Percentiles rank a stretch among this genome's conserved stretches.
These are phyloP conservation scores for Plutella xylostella DNA, from an alignment of 2,888 invertebrate genomes.

Conservation along the genomic window DNA sequence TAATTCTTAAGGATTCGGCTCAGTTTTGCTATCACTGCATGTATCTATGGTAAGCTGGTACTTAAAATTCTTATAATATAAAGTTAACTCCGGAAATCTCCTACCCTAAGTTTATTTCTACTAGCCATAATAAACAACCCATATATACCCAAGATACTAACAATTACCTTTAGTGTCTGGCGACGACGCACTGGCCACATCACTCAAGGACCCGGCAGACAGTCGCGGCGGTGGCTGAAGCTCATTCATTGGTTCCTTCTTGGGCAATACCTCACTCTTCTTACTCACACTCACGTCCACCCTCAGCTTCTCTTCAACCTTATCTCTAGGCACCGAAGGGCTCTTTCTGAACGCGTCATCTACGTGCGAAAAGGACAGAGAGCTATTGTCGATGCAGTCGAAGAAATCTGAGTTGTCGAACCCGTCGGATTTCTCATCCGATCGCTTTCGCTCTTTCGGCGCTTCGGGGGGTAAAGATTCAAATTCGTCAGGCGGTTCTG, in stretches of 20 bases:
- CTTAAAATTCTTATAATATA: no score
- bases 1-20: no score
- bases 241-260: conserved; percentile 25
- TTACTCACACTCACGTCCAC: conserved; percentile 38
- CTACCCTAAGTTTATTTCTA: no score
- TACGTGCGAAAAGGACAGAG: conserved; percentile 58
- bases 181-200: conserved; percentile 73
- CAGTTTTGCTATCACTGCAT: no score
- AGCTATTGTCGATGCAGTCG: conserved; percentile 64
- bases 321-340: conserved; percentile 33
- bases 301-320: conserved; percentile 44
- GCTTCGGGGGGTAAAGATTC: conserved; percentile 56
- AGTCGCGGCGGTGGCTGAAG: conserved; percentile 56
- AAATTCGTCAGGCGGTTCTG: conserved; percentile 70
- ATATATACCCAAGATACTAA: no score
- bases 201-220: conserved; percentile 74
- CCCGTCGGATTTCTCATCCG: conserved; percentile 64
- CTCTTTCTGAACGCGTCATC: conserved; percentile 65
- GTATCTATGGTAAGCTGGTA: no score
- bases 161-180: conserved; percentile 69
- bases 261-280: conserved; percentile 24
- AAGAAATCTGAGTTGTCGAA: conserved; percentile 65
- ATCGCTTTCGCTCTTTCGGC: conserved; percentile 61
- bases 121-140: no score
- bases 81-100: no score